Conservation (phyloP, 1,140 invertebrate species). For the Drosophila leontia region DNA sequence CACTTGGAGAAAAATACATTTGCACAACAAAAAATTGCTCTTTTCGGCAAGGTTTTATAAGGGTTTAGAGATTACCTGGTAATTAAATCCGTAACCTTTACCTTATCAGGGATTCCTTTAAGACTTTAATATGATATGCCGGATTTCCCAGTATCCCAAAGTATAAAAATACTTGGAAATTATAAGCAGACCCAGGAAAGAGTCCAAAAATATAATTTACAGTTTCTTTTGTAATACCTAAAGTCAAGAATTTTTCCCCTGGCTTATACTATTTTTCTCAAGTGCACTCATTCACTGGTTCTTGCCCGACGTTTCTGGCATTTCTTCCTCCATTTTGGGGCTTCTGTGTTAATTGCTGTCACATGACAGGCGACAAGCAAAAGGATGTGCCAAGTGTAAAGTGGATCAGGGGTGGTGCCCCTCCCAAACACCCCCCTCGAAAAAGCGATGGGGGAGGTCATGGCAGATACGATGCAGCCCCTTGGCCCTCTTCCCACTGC, state of each 20-base stretch:
- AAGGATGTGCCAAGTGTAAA: constrained; percentile 61
- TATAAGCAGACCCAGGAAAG: background rate
- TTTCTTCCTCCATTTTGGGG: constrained; percentile 38
- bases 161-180: background rate
- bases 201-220: background rate
- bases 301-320: constrained; percentile 6
- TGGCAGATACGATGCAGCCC: constrained; percentile 44
- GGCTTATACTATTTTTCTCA: background rate
- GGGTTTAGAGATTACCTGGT: too few species aligned
- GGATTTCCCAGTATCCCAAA: too few species aligned
- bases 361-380: constrained; percentile 70
- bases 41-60: too few species aligned
- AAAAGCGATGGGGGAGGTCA: constrained; percentile 26
- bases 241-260: background rate
- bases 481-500: background rate
- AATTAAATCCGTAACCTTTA: background rate
- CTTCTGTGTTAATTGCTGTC: constrained; percentile 80
- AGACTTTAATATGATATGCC: background rate
- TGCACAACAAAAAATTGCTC: too few species aligned
- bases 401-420: constrained; percentile 24
- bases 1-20: background rate
- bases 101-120: background rate
- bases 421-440: background rate
- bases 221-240: background rate
- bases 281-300: background rate